phyloP scores from a whole-genome alignment of 2,888 invertebrate species.

The Lasioglossum malachurum region DNA sequence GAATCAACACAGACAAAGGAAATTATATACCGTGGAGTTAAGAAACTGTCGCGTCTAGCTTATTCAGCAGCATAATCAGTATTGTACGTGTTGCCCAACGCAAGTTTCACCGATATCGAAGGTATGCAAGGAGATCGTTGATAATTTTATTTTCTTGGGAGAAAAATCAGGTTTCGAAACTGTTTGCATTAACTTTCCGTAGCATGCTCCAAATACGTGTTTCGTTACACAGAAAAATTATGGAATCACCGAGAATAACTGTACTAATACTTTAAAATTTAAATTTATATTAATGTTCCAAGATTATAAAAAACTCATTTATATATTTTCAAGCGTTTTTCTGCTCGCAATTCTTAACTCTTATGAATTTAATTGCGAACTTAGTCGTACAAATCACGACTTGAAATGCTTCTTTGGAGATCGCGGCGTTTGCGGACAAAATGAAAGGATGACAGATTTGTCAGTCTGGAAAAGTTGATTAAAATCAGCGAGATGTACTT shows the following conservation, averaged over 20 bases:
- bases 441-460: slow-evolving; percentile 1
- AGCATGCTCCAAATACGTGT: background rate
- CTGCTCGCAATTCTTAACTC: background rate
- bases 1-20: background rate
- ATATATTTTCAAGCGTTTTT: background rate
- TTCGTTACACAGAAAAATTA: no score
- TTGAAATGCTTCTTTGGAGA: background rate
- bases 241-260: background rate
- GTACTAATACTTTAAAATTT: background rate
- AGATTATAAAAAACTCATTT: background rate
- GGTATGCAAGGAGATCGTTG: background rate
- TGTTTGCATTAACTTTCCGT: background rate
- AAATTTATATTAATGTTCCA: background rate
- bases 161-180: background rate
- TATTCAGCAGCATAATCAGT: slow-evolving; percentile 8
- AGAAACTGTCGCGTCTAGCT: background rate
- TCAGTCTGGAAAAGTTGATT: slow-evolving; percentile 32
- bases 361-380: background rate
- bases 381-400: background rate
- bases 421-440: slow-evolving; percentile 6
- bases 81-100: background rate
- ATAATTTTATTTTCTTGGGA: background rate
- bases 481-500: slow-evolving; percentile 43
- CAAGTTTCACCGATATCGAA: background rate
- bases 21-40: background rate